phyloP scores from a whole-genome alignment of 2,888 invertebrate species.

The Synanthedon tipuliformis region DNA sequence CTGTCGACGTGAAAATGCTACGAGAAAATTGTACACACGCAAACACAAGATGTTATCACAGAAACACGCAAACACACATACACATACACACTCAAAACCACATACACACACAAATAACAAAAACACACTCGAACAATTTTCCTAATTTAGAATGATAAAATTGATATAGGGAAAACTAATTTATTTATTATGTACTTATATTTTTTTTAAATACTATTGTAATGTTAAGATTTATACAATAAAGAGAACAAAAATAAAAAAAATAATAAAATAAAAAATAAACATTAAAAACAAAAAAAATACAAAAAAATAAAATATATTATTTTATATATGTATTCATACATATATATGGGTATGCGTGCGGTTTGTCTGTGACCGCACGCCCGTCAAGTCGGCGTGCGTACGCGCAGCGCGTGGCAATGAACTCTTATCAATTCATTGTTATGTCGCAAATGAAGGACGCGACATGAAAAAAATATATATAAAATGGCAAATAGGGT shows the following conservation, averaged over 20 bases:
- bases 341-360: conserved; percentile 4
- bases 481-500: conserved; percentile 42
- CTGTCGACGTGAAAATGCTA: conserved; percentile 19
- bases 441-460: conserved; percentile 16
- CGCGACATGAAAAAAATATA: conserved; percentile 23
- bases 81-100: conserved; percentile 10
- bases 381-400: conserved; percentile 44
- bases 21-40: conserved; percentile 26
- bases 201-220: conserved; percentile 68
- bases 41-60: conserved; percentile 22
- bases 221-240: conserved; percentile 59
- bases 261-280: conserved; percentile 12
- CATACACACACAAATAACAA: conserved; percentile 13
- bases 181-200: conserved; percentile 49
- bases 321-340: background rate
- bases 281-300: conserved; percentile 16
- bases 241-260: conserved; percentile 26
- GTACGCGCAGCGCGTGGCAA: conserved; percentile 38
- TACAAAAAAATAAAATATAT: conserved; percentile 12
- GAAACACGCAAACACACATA: conserved; percentile 24
- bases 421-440: conserved; percentile 50
- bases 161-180: conserved; percentile 35
- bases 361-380: conserved; percentile 18
- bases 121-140: background rate
- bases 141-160: conserved; percentile 25